Conservation (phyloP, 1,140 invertebrate species). For the Polypedilum pembai region DNA sequence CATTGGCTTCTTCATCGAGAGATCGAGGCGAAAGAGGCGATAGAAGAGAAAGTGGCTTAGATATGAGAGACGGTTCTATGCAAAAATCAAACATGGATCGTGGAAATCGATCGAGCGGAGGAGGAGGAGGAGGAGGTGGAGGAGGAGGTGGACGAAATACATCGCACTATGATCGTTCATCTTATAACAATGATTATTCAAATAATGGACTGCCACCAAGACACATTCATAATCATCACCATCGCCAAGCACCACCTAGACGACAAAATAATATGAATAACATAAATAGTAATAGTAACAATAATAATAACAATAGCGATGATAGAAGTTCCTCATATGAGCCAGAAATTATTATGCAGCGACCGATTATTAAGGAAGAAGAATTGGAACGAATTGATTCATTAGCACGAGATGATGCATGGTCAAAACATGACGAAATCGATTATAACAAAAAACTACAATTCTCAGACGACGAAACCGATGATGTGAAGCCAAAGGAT, state of each 20-base stretch:
- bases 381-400: slow-evolving; percentile 87
- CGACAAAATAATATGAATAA: slow-evolving; percentile 27
- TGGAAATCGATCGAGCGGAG: no score
- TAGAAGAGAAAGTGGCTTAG: no score
- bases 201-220: slow-evolving; percentile 44
- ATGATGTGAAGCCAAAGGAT: slow-evolving; percentile 40
- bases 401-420: slow-evolving; percentile 78
- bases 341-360: slow-evolving; percentile 46
- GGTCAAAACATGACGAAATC: slow-evolving; percentile 86
- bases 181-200: not conserved
- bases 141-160: no score
- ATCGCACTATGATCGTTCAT: not conserved
- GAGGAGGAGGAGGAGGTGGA: no score
- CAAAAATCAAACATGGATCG: no score
- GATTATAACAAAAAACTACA: slow-evolving; percentile 92
- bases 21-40: slow-evolving; percentile 37
- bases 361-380: slow-evolving; percentile 86
- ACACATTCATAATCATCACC: slow-evolving; percentile 34
- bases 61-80: no score
- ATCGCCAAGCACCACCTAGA: not conserved
- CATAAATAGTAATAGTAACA: slow-evolving; percentile 27
- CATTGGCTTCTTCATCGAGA: slow-evolving; percentile 71
- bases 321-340: slow-evolving; percentile 33
- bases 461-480: slow-evolving; percentile 85
- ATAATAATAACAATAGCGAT: not conserved